A percentile compares a stretch with the other conserved stretches of the same genome.
These are phyloP conservation scores for Miltochrista miniata DNA, from an alignment of 2,888 invertebrate species.

Conservation along the genomic window DNA sequence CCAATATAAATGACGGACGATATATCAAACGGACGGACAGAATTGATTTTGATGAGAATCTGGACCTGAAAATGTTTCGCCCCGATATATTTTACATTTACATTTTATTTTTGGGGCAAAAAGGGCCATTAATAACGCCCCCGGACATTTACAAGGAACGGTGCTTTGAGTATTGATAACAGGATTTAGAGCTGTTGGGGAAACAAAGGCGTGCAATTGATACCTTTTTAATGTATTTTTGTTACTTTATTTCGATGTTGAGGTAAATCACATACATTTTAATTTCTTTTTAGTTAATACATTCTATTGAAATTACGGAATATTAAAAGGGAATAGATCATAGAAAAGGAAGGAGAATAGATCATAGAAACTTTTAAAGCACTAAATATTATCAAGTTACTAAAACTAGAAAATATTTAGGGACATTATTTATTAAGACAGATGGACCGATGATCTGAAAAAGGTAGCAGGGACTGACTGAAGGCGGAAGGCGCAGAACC, in stretches of 20 bases:
- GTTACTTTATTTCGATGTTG: neutral
- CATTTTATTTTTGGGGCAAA: constrained; percentile 2
- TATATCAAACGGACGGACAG: constrained; percentile 4
- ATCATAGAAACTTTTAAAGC: no score
- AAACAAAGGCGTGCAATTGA: constrained; percentile 19
- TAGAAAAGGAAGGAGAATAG: no score
- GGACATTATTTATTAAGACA: no score
- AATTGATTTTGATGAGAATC: constrained; percentile 17
- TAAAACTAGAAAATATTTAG: no score
- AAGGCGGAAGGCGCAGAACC: no score
- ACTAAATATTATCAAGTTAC: no score
- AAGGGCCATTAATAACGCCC: constrained; percentile 1
- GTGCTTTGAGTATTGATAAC: constrained; percentile 32
- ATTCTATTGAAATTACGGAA: neutral
- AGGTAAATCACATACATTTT: neutral
- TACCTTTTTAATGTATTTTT: constrained; percentile 21
- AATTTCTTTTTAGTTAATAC: neutral
- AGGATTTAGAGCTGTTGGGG: constrained; percentile 18
- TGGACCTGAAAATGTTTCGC: constrained; percentile 11
- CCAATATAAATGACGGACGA: constrained; percentile 10
- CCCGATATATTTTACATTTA: constrained; percentile 11
- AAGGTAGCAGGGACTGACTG: no score
- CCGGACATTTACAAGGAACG: constrained; percentile 14
- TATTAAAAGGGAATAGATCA: no score
- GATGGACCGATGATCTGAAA: no score